These are phyloP conservation scores for Intellagama lesueurii DNA, from an alignment of 2,797 vertebrate species.

Conservation along the genomic window DNA sequence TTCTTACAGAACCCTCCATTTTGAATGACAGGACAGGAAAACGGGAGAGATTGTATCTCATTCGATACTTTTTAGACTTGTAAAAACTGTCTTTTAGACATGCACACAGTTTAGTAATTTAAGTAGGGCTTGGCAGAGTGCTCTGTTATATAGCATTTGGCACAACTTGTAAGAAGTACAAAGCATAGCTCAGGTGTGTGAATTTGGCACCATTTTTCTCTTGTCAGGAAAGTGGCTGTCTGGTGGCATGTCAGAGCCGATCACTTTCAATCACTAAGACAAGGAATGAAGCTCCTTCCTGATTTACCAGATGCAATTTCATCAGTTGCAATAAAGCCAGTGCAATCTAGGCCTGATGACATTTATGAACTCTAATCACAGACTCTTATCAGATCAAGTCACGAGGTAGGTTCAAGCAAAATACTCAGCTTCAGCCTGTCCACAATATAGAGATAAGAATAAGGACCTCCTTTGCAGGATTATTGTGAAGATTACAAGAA, in stretches of 20 bases:
- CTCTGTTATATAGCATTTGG: slow-evolving; percentile 7
- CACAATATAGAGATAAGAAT: background rate
- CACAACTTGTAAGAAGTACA: slow-evolving; percentile 1
- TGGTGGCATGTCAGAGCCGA: slow-evolving; percentile 18
- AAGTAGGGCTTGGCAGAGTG: background rate
- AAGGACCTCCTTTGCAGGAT: background rate
- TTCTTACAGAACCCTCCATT: too few species aligned
- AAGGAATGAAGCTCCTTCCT: background rate
- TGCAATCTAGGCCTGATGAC: background rate
- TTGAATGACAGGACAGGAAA: slow-evolving; percentile 1
- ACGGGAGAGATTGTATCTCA: background rate
- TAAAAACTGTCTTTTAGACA: background rate
- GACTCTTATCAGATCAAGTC: background rate
- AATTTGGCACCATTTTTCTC: slow-evolving; percentile 20
- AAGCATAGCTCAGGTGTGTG: background rate
- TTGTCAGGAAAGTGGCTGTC: background rate
- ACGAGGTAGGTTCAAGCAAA: background rate
- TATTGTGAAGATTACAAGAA: background rate
- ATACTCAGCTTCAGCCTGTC: too few species aligned
- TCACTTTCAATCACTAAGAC: background rate
- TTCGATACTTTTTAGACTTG: background rate
- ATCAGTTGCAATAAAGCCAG: background rate
- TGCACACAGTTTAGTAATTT: slow-evolving; percentile 7
- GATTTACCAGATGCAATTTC: background rate
- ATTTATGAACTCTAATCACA: background rate